Evolutionary conservation across 2,113 vertebrate species (phyloP), one percentile per base, ranked within the genome.

Genomic region (Acrocephalus arundinaceus): DNA sequence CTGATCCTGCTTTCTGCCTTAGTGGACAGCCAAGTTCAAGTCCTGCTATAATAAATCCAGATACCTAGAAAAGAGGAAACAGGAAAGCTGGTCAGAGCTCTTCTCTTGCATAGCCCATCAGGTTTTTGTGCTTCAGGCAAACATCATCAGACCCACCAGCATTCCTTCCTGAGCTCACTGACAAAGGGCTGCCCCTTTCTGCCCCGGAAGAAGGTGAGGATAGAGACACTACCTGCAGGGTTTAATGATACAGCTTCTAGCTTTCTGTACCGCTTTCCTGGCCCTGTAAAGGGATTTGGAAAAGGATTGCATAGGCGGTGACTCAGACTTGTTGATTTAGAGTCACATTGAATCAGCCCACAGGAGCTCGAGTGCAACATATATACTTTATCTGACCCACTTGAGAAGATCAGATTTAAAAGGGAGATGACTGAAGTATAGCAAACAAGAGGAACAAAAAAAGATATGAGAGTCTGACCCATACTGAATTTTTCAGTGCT

Each of bases 241-340:
- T 54, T 80, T 31, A 37, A 51, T 86, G 52, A 16, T n/a, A 27
- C 24, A 28, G 13, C 63, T 90, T 80, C 23, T 43, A 25, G 33
- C 21, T 77, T 63, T 80, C 63, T 87, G 31, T 63, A 21, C 20
- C 13, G 22, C 15, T 45, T 88, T 57, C 17, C 21, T 84, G 49
- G 25, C 9, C 9, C 51, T 46, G 20, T 58, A 66, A 43, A 37
- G 2, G 58, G 22, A 58, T 70, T 72, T 73, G 37, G 57, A 20
- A 95, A 83, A 73, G 43, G 15, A 54, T 15, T 89, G 58, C 55
- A 55, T 12, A 71, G 45, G 43, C 57, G 49, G 33, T 96, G 84
- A 94, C 70, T 95, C 90, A 96, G 87, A 94, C 72, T 78, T 90
- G 78, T 89, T 95, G 94, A 92, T 94, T 95, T 92, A 91, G 51